Conservation (phyloP, 2,888 invertebrate species). For the Oasisia sp. region DNA sequence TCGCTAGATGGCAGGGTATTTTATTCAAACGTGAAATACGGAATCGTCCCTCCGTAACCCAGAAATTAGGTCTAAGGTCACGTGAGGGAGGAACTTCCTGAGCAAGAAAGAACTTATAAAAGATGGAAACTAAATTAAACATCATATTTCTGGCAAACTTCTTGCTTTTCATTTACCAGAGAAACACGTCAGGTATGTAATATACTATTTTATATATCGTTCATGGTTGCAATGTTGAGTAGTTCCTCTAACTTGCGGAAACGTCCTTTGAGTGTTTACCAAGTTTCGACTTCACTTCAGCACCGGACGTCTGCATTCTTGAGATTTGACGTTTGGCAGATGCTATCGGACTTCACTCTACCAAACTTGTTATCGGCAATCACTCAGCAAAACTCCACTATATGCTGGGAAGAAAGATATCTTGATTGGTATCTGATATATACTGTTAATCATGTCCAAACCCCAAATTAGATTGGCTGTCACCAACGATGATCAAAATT, state of each 20-base stretch:
- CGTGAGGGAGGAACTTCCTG: conserved; percentile 14
- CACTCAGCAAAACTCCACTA: background rate
- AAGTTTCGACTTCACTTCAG: background rate
- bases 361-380: background rate
- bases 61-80: conserved; percentile 11
- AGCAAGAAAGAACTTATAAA: background rate
- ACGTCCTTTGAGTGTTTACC: background rate
- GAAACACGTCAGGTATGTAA: background rate
- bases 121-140: conserved; percentile 13
- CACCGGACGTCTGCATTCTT: conserved; percentile 13
- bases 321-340: conserved; percentile 17
- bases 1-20: background rate
- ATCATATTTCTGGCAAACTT: conserved; percentile 12
- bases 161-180: background rate
- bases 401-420: background rate
- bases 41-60: background rate
- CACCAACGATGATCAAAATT: too few species aligned
- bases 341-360: background rate
- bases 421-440: background rate
- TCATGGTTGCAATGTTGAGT: background rate
- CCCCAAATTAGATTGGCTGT: background rate
- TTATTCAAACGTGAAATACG: background rate
- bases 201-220: background rate
- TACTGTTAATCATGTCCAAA: background rate
- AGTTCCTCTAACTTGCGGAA: background rate